phyloP scores from a whole-genome alignment of 2,113 vertebrate genomes.

The Euleptes europaea region DNA sequence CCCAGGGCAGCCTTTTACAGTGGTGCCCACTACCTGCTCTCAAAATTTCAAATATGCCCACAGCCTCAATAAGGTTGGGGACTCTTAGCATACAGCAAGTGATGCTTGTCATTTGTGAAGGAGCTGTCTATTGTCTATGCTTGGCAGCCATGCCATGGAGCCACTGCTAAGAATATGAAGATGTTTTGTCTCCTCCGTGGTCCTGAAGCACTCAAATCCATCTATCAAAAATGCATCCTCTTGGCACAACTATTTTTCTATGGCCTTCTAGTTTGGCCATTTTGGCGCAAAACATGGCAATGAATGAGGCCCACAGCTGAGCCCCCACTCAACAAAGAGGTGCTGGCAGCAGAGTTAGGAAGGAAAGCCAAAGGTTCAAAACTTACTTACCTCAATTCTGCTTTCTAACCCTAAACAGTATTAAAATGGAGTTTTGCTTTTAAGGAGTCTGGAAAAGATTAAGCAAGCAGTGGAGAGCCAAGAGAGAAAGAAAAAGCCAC shows the following conservation, averaged over 20 bases:
- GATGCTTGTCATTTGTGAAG: neutral
- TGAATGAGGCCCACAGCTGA: too few relatives aligned
- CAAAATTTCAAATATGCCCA: too few relatives aligned
- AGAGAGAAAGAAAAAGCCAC: slow-evolving; percentile 20
- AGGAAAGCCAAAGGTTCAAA: neutral
- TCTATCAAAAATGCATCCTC: neutral
- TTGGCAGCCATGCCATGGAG: neutral
- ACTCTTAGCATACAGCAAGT: too few relatives aligned
- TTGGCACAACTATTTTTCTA: neutral
- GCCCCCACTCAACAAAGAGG: neutral
- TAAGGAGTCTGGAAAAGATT: slow-evolving; percentile 32
- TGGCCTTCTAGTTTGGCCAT: neutral
- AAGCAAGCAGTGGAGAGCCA: slow-evolving; percentile 21
- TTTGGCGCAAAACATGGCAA: neutral
- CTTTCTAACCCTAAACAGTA: neutral
- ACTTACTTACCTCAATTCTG: too few relatives aligned
- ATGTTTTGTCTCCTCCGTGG: neutral
- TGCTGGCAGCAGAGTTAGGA: neutral
- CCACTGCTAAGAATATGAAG: neutral
- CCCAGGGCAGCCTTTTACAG: too few relatives aligned
- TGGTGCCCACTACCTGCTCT: too few relatives aligned
- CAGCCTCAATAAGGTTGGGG: too few relatives aligned
- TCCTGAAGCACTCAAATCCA: neutral
- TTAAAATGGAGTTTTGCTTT: neutral
- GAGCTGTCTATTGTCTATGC: neutral